Base-by-base conservation (phyloP, 2,113 vertebrate species). In the Butorides virescens region DNA sequence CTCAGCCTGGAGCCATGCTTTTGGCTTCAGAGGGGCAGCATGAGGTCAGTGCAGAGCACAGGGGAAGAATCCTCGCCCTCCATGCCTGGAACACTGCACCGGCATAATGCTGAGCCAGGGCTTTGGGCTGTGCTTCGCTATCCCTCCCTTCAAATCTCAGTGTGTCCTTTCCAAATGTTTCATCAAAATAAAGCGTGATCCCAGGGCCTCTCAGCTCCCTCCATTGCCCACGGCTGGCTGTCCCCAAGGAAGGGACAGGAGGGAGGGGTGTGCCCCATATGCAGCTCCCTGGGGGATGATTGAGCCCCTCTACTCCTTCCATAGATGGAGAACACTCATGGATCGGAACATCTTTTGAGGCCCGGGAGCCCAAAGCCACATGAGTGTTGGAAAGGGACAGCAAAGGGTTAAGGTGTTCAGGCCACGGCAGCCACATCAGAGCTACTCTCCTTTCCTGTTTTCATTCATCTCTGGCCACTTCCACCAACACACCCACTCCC, bases 371-470 rank as follows among this genome's bases (percentile, higher is more conserved):
- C 52, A 39, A 85, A 89, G 50, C 22, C 20, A 22, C 25, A 29
- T 1, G 5, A 73, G 63, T 30, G 23, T 62, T 14, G 13, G 47
- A 88, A 72, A 89, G 56, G 27, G 66, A 39, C 61, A 87, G 32
- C 32, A 96, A 97, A 93, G 95, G 77, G 97, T 97, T 97, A 97
- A 95, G 49, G 37, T 73, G 74, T 42, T 92, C 10, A 11, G 47
- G 37, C 66, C 62, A 53, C 70, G 0, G 0, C 58, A 86, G 78
- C 86, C 91, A 75, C 93, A 92, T 85, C 86, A 77, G 89, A 92
- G 78, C 88, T 87, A 68, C 58, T 91, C 85, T 85, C 50, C 84
- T 90, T 97, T 98, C 96, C 96, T 94, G 93, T 96, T 97, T 97
- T 96, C 86, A 96, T 96, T 95, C 86, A 95, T 82, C 94, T 91